Base-by-base conservation (phyloP, 2,797 vertebrate genomes). In the Hephaestus fuliginosus region DNA sequence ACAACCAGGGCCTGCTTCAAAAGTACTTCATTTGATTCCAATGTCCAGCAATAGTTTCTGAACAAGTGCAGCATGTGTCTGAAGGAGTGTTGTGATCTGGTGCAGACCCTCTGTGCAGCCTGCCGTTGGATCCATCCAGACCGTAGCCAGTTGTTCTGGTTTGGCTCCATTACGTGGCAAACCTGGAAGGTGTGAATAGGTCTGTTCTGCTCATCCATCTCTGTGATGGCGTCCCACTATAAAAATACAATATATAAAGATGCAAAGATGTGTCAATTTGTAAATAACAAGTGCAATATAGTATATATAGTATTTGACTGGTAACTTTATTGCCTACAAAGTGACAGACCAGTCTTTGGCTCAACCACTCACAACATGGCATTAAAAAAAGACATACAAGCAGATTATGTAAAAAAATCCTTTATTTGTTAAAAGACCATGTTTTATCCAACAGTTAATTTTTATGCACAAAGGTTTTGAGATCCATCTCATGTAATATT, bases 151-250 rank as follows among this genome's bases (percentile, higher is more conserved):
- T 99, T 99, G 96, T 99, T 99, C 88, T 99, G 98, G 93, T 98
- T 99, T 52, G 97, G 97, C 82, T 99, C 98, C 98, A 99, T 99
- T 61, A 99, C 98, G 0, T 99, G 98, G 91, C 98, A 99, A 66
- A 99, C 98, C 93, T 99, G 98, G 90, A 99, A 99, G 3, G 98
- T 99, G 84, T 99, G 98, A 85, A 99, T 99, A 70, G 98, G 98
- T 60, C 96, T 95, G 90, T 99, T 99, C 87, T 96, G 97, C 86
- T 99, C 97, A 85, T 99, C 98, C 98, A 99, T 99, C 94, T 99
- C 98, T 75, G 98, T 99, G 91, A 99, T 99, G 74, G 97, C 96
- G 72, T 99, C 98, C 98, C 98, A 99, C 98, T 99, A 92, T 25
- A 58, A 56, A 70, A 25, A 62, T 13, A 61, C 62, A 74, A 25